Evolutionary conservation across 2,797 vertebrate species (phyloP), one percentile per base, ranked within the genome.

Genomic region (Sebastes matsubarae): DNA sequence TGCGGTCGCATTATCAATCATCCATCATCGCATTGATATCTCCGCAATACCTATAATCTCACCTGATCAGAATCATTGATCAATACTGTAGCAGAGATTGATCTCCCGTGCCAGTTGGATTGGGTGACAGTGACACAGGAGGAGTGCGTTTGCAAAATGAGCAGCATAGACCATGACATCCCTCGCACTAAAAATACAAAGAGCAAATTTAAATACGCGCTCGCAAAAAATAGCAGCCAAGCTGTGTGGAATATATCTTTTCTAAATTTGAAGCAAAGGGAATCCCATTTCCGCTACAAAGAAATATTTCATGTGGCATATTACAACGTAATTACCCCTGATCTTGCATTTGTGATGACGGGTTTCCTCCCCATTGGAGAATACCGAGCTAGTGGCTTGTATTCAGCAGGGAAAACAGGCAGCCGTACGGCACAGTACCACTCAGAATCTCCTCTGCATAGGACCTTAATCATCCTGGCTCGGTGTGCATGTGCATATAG

Each of bases 381-480:
- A 92, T 91, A 87, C 84, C 81, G 82, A 88, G 91, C 87, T 78
- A 82, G 80, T 88, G 89, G 90, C 91, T 93, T 93, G 90, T 93
- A 94, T 94, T 94, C 95, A 94, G 91, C 84, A 74, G 95, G 93
- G 94, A 94, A 89, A 90, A 93, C 90, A 91, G 88, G 91, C 93
- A 89, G 85, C 88, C 82, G 69, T 38, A 38, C 70, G 80, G 82
- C 87, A 75, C 89, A 80, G 83, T 75, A 79, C 79, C 84, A 68
- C 86, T 90, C 87, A 85, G 74, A 91, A 85, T 85, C 88, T 93
- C 87, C 86, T 86, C 90, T 86, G 86, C 90, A 92, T 89, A 87
- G 92, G 88, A 93, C 92, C 93, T 95, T 95, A 95, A 95, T 95
- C 93, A 94, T 95, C 88, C 85, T 42, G 84, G 84, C 87, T 84